Evolutionary conservation across 2,797 vertebrate species (phyloP), one percentile per base, ranked within the genome.

Genomic region (Florisuga fusca): DNA sequence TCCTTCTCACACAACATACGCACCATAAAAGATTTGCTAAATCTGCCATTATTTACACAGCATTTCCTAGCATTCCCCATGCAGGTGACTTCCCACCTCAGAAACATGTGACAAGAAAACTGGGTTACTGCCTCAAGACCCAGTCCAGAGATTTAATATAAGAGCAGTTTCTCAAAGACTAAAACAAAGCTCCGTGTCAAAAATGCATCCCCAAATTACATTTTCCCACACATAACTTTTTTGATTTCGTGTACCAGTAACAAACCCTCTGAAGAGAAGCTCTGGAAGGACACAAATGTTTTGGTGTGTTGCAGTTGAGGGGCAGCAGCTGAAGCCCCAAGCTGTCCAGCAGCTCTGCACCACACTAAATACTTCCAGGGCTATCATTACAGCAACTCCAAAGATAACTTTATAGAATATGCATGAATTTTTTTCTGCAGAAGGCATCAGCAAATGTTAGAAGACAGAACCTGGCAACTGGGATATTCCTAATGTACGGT

Each of bases 1-100:
- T 8, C 2, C 2, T 13, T 19, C 43, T 55, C 45, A 8, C 51
- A 29, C 26, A 26, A 2, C 16, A 34, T 3, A 13, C 0, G 1
- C 8, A 31, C 4, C n/a, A 59, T 46, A 20, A 50, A 14, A 51
- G 6, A 19, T 3, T 3, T 4, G 12, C 7, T 36, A 34, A 22
- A 53, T 12, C 12, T 41, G 16, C 31, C 45, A 2, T 3, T 31
- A 41, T 23, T 43, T 8, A 63, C 25, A 23, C 22, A 23, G n/a
- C 25, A 13, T 10, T 15, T 29, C 18, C 25, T n/a, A 50, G 19
- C 5, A 1, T 17, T 38, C 33, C 18, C 41, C 54, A 15, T 2
- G 3, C 10, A 46, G 41, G 7, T 29, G 36, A 48, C 10, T 29
- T 2, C 54, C 34, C 26, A 29, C 9, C 51, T 68, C 26, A 34